Evolutionary conservation across 2,797 vertebrate genomes (phyloP).

Genomic region (Cebuella pygmaea): DNA sequence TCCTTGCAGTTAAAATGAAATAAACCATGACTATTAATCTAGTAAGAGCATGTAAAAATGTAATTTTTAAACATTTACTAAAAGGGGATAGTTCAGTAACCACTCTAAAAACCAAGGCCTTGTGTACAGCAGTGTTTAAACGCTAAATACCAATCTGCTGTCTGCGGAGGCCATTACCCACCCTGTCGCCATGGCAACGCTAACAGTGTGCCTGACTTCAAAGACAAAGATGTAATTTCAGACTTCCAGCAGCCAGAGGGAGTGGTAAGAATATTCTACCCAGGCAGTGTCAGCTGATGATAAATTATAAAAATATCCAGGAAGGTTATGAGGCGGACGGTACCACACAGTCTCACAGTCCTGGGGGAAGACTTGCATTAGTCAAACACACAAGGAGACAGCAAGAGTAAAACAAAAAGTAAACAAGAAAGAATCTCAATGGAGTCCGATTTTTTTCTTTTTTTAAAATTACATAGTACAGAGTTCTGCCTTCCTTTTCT

Average conservation of each 20-base stretch:
- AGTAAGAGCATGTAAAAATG: constrained; percentile 83
- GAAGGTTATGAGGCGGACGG: constrained; percentile 85
- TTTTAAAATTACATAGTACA: constrained; percentile 43
- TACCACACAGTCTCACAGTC: constrained; percentile 70
- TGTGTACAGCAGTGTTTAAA: constrained; percentile 81
- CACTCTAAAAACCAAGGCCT: constrained; percentile 85
- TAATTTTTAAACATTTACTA: constrained; percentile 86
- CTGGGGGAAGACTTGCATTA: constrained; percentile 52
- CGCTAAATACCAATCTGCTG: constrained; percentile 85
- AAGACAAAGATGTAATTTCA: constrained; percentile 98
- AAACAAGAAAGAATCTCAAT: constrained; percentile 61
- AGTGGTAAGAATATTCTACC: constrained; percentile 89
- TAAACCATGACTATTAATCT: constrained; percentile 87
- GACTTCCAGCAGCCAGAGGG: constrained; percentile 96
- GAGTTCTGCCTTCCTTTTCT: constrained; percentile 16
- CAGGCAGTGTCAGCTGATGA: constrained; percentile 86
- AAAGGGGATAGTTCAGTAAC: constrained; percentile 82
- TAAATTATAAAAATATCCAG: constrained; percentile 91
- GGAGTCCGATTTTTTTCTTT: constrained; percentile 3
- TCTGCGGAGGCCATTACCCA: constrained; percentile 88
- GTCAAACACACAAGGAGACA: constrained; percentile 23
- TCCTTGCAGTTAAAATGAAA: constrained; percentile 85
- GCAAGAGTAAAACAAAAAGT: constrained; percentile 65
- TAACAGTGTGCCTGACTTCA: constrained; percentile 92
- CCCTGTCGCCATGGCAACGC: constrained; percentile 93